These are phyloP conservation scores for Phalera bucephala DNA, from an alignment of 2,888 invertebrate species.

Conservation along the genomic window DNA sequence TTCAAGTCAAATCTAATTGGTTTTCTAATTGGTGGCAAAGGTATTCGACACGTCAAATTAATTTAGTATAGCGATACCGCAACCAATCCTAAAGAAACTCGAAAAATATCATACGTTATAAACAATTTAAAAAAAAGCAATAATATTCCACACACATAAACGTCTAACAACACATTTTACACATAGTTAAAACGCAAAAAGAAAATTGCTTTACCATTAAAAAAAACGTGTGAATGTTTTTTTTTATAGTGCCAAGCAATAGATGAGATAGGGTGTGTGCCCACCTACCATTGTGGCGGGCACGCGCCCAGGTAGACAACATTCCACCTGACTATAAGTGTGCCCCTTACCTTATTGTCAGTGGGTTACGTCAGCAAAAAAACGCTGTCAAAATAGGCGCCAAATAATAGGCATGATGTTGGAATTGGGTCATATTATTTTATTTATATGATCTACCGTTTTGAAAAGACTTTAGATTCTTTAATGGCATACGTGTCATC, in stretches of 20 bases:
- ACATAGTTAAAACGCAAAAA: neutral
- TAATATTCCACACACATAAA: constrained; percentile 9
- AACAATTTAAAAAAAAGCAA: constrained; percentile 4
- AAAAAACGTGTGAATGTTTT: constrained; percentile 30
- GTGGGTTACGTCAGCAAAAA: constrained; percentile 20
- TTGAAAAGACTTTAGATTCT: too few relatives aligned
- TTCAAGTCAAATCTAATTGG: too few relatives aligned
- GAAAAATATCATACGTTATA: too few relatives aligned
- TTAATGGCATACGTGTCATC: too few relatives aligned
- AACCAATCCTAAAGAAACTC: too few relatives aligned
- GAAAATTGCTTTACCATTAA: neutral
- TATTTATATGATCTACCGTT: too few relatives aligned
- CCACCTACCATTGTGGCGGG: constrained; percentile 30
- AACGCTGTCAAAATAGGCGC: neutral
- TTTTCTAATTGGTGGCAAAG: too few relatives aligned
- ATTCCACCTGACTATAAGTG: constrained; percentile 27
- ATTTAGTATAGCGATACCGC: too few relatives aligned
- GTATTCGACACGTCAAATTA: too few relatives aligned
- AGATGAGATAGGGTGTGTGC: constrained; percentile 26
- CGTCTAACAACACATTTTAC: neutral
- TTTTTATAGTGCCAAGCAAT: constrained; percentile 6
- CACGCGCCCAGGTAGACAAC: constrained; percentile 47
- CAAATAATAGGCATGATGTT: neutral
- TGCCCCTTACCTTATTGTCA: constrained; percentile 21
- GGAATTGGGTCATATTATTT: neutral